Evolutionary conservation across 2,113 vertebrate genomes (phyloP), one percentile per base, ranked within the genome.

Genomic region (Lampris incognitus): DNA sequence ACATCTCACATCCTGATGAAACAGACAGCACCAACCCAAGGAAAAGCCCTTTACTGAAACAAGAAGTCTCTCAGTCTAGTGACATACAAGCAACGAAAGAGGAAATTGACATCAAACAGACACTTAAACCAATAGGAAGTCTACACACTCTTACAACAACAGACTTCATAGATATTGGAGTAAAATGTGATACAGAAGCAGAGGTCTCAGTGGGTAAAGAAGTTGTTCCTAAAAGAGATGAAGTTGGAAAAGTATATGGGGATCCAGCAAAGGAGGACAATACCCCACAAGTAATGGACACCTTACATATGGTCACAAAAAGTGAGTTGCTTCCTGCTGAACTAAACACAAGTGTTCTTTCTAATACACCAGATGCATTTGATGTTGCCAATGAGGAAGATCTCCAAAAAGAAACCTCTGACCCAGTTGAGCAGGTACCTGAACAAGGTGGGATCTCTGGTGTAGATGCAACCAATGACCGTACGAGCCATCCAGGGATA

Each of bases 161-260:
- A 85, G 54, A 56, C 66, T 50, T 36, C 55, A 52, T 5, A 66
- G 37, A 72, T 37, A 40, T 2, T n/a, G 56, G 55, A 60, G 13
- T 39, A 60, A 65, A 11, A 13, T 8, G 2, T 10, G n/a, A 13
- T 5, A 44, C n/a, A 55, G 40, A 48, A 48, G 5, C 2, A 3
- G 64, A 13, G 0, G 57, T 24, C n/a, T 58, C 9, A 52, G 7
- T 44, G 37, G 6, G 54, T 76, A 44, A 4, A 8, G 24, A 37
- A 3, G n/a, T 46, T 46, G 44, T 10, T 36, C 36, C 39, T 70
- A 54, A 2, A 46, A 36, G 58, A 9, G 62, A 39, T 64, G 68
- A 82, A 51, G n/a, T 41, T 54, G 66, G 8, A 63, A 40, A 64
- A 24, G 40, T 37, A 8, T 1, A 3, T 5, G 38, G 52, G 54